These are phyloP conservation scores for Drosophila burlai DNA, from an alignment of 1,140 invertebrate genomes.

Conservation along the genomic window DNA sequence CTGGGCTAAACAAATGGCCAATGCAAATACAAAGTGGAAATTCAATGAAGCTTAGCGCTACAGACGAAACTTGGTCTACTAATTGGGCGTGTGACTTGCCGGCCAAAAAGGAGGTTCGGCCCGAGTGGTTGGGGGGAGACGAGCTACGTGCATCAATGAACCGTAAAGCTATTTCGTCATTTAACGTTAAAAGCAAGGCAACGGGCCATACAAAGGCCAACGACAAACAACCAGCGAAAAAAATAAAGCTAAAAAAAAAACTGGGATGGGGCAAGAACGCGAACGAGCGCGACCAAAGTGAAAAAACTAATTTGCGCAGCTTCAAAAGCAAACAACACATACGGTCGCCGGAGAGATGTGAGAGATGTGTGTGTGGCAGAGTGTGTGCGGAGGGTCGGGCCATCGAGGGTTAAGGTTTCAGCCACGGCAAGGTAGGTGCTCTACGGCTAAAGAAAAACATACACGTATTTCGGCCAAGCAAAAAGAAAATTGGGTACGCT, in stretches of 20 bases:
- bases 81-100: conserved; percentile 80
- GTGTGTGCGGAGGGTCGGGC: neutral
- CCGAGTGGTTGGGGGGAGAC: conserved; percentile 15
- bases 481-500: conserved; percentile 78
- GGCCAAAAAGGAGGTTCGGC: conserved; percentile 19
- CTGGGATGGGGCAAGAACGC: conserved; percentile 52
- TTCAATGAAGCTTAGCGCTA: conserved; percentile 80
- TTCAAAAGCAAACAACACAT: conserved; percentile 80
- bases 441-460: conserved; percentile 78
- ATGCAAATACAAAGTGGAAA: conserved; percentile 81
- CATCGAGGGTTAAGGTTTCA: conserved; percentile 41
- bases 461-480: conserved; percentile 78
- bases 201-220: conserved; percentile 58
- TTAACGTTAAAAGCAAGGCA: conserved; percentile 81
- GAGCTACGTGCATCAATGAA: conserved; percentile 79
- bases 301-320: conserved; percentile 85
- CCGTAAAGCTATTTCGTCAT: conserved; percentile 83
- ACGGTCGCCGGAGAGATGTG: conserved; percentile 3
- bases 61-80: conserved; percentile 79
- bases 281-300: conserved; percentile 79
- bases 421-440: conserved; percentile 39
- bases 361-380: neutral
- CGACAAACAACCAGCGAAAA: conserved; percentile 43
- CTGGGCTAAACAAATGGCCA: conserved; percentile 54
- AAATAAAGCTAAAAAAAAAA: conserved; percentile 50